Base-by-base conservation (phyloP, 2,113 vertebrate genomes). In the Xiphophorus couchianus region DNA sequence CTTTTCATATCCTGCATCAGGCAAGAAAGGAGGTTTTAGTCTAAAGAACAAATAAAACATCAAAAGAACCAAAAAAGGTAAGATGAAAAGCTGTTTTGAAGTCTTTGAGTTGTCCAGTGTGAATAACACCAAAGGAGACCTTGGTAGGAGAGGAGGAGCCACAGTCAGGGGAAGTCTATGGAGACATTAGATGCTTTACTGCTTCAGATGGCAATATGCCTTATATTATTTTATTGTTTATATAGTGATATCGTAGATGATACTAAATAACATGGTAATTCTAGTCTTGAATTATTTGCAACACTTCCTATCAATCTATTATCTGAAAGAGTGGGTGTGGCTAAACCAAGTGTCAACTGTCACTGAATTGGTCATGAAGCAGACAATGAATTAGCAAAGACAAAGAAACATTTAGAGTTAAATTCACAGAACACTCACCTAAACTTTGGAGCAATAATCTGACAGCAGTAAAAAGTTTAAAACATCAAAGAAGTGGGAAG, bases 1-100 rank as follows among this genome's bases (percentile, higher is more conserved):
- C 93, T 98, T 99, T 91, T 97, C 97, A 91, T 99, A 99, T 48
- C 98, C 98, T 99, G 92, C 77, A 92, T 91, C 78, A 44, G 8
- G 28, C 28, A 66, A 74, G n/a, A 35, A 84, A 85, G 75, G 9
- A 71, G 28, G 66, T 62, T 84, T 28, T n/a, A n/a, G 19, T 42
- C 28, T 54, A 84, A 31, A 80, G 64, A 81, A n/a, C 13, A 28
- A 84, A 0, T 77, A 69, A 39, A 73, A 28, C 54, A 31, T 31
- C 62, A 58, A 81, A 30, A 75, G 74, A 54, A 70, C 60, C 77
- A 74, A 85, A 19, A 77, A 78, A 66, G 12, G 30, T 0, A 3
- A 74, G 58, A 86, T 69, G 37, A 81, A 75, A 84, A 71, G 61
- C 58, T 51, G 14, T 60, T 78, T 51, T 86, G 83, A 84, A 85